phyloP scores from a whole-genome alignment of 2,113 vertebrate species.

The Sylvia atricapilla region DNA sequence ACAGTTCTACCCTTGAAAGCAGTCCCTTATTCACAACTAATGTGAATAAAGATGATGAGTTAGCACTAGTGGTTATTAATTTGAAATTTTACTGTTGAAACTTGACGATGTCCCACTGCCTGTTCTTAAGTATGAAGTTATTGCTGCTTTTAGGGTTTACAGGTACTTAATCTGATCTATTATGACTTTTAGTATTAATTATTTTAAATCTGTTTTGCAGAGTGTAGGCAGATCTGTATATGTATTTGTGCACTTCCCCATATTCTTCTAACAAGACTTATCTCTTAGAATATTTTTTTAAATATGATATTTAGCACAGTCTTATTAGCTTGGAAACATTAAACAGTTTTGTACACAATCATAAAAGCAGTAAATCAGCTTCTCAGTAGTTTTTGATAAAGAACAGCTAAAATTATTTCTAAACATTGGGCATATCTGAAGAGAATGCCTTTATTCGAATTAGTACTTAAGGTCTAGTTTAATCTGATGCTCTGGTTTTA shows the following conservation, averaged over 20 bases:
- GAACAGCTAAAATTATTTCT: constrained; percentile 9
- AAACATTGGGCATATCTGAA: neutral
- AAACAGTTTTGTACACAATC: neutral
- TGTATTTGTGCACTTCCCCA: neutral
- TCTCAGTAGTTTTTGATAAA: constrained; percentile 16
- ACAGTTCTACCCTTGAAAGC: neutral
- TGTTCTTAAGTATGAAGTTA: constrained; percentile 32
- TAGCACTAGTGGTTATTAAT: constrained; percentile 21
- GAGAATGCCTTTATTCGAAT: neutral
- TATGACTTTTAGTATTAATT: neutral
- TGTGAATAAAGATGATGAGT: neutral
- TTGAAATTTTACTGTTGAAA: constrained; percentile 55
- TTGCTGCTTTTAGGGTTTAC: constrained; percentile 55
- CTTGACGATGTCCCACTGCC: constrained; percentile 31
- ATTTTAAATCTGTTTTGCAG: neutral
- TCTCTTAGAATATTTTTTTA: neutral
- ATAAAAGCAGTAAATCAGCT: neutral
- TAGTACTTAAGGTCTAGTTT: constrained; percentile 8
- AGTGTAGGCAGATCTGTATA: neutral
- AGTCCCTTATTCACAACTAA: neutral
- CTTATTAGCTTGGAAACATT: neutral
- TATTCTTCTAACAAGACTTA: neutral
- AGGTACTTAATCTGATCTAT: neutral
- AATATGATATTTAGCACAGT: neutral
- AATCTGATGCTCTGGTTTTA: constrained; percentile 17